Base-by-base conservation (phyloP, 2,113 vertebrate species). In the Planiliza haematocheilus region DNA sequence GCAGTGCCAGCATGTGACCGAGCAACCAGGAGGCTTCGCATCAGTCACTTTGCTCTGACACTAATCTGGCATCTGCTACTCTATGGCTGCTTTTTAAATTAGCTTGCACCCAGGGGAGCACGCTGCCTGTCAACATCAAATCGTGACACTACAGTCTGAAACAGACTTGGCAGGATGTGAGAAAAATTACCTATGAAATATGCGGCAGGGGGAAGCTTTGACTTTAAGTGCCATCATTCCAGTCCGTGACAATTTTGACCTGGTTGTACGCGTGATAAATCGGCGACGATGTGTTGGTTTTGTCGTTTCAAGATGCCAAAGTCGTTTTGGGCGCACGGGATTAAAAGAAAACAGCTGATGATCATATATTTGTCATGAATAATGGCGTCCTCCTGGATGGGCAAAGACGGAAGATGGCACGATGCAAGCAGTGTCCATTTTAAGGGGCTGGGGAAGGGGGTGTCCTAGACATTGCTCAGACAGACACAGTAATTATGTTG, bases 61-160 rank as follows among this genome's bases (percentile, higher is more conserved):
- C 68, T 89, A 89, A 87, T 90, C 81, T 88, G 89, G 84, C 86
- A 86, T 85, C 77, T 88, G 85, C 70, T 80, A 60, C 85, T 79
- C 74, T 67, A 73, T 70, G 70, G 67, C 73, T 85, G 65, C 62
- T 88, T 89, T 89, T 82, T 72, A 83, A 91, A 88, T 91, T 80
- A 87, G 80, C 81, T 58, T 37, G 67, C 66, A 84, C 83, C 82
- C 72, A 81, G 56, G 80, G 85, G 71, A 77, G 62, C 67, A 30
- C 61, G 12, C 49, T 43, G 74, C 79, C 81, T 86, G 82, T 89
- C 86, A 82, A 77, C 71, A 82, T 70, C 77, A 74, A 71, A 87
- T 81, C 68, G 56, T 83, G 71, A 82, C 77, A 84, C 71, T 74
- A 71, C 30, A 43, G 12, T 62, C 30, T 70, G 58, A 82, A 80